A percentile compares a stretch with the other conserved stretches of the same genome.
These are phyloP conservation scores for Vulpes vulpes DNA, from an alignment of 2,113 vertebrate genomes.

Conservation along the genomic window DNA sequence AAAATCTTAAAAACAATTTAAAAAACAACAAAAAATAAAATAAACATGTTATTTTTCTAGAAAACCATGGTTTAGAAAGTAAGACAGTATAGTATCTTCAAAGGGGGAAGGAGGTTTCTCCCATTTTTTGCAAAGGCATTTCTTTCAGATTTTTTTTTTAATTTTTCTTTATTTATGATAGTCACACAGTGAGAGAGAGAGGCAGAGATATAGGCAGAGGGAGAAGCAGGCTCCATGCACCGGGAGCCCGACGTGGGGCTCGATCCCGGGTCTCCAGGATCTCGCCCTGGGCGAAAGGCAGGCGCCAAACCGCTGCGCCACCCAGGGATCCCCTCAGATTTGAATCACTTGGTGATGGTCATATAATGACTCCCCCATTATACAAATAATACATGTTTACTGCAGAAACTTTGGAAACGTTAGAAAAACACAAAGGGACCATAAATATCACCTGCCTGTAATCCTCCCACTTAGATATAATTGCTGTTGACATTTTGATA, in stretches of 20 bases:
- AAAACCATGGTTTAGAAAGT: neutral
- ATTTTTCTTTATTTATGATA: too few species aligned
- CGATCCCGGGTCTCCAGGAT: too few species aligned
- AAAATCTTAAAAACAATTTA: too few species aligned
- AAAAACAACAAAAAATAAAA: neutral
- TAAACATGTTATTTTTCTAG: neutral
- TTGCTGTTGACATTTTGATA: neutral
- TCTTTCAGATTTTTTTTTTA: neutral
- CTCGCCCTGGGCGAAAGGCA: too few species aligned
- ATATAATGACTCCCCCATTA: neutral
- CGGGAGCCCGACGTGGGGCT: too few species aligned
- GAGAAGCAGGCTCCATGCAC: too few species aligned
- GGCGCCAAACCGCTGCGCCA: too few species aligned
- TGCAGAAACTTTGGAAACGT: constrained; percentile 18
- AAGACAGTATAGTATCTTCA: neutral
- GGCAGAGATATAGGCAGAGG: too few species aligned
- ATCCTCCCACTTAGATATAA: neutral
- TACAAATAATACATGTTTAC: neutral
- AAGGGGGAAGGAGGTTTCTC: neutral
- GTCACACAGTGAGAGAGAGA: too few species aligned
- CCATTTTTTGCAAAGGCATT: neutral
- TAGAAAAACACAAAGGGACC: constrained; percentile 7
- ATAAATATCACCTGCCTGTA: neutral
- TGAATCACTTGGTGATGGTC: neutral
- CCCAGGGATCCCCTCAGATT: neutral